A percentile compares a stretch with the other conserved stretches of the same genome.
phyloP scores from a whole-genome alignment of 2,113 vertebrate genomes.

The Leptobrachium ailaonicum region DNA sequence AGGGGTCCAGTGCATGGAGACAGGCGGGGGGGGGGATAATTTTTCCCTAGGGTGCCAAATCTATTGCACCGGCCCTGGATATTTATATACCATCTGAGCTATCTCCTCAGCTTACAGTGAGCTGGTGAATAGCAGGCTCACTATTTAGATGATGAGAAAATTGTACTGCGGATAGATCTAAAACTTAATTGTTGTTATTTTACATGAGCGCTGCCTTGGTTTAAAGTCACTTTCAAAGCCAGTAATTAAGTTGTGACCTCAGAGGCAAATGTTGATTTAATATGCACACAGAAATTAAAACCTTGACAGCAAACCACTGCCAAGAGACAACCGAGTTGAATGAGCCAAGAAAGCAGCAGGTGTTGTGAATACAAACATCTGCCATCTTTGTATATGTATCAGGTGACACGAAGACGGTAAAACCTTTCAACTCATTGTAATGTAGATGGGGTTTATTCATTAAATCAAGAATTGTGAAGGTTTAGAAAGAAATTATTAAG shows the following conservation, averaged over 20 bases:
- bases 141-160: no score
- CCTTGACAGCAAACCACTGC: slow-evolving; percentile 30
- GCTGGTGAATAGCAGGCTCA: no score
- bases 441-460: background rate
- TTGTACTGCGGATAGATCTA: background rate
- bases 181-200: background rate
- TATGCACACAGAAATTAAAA: slow-evolving; percentile 40
- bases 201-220: background rate
- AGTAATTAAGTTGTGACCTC: slow-evolving; percentile 41
- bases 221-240: slow-evolving; percentile 39
- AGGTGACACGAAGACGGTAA: slow-evolving; percentile 48
- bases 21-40: no score
- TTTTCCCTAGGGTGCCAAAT: no score
- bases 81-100: no score
- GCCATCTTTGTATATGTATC: slow-evolving; percentile 49
- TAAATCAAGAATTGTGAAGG: no score
- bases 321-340: slow-evolving; percentile 47
- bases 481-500: no score
- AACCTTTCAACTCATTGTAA: slow-evolving; percentile 6
- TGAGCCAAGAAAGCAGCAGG: slow-evolving; percentile 50
- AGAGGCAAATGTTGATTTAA: slow-evolving; percentile 44
- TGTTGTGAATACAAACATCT: slow-evolving; percentile 55
- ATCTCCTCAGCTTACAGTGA: no score
- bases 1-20: no score
- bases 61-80: no score